Evolutionary conservation across 1,140 invertebrate species (phyloP).

Genomic region (Aporrectodea caliginosa): DNA sequence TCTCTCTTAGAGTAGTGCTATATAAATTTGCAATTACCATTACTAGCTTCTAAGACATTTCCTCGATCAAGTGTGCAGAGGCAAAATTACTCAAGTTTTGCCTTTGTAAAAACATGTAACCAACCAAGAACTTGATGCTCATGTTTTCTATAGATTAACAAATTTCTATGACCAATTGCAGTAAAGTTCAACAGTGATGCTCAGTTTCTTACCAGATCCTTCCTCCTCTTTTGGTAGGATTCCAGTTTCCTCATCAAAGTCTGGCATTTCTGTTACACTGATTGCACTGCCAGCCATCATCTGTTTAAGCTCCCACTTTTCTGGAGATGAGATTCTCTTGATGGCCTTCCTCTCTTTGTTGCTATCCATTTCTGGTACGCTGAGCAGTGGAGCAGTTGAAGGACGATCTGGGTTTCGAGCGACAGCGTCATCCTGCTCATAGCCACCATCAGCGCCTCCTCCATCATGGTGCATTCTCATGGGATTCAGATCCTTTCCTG

Average conservation of each 20-base stretch:
- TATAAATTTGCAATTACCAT: too few relatives aligned
- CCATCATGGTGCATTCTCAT: constrained; percentile 36
- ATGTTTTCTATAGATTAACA: too few relatives aligned
- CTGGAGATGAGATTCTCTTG: constrained; percentile 88
- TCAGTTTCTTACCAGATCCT: constrained; percentile 42
- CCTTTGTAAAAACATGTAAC: too few relatives aligned
- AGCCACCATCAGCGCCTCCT: constrained; percentile 37
- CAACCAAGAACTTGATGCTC: too few relatives aligned
- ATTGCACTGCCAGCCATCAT: constrained; percentile 76
- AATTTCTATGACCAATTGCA: too few relatives aligned
- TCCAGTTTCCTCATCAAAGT: constrained; percentile 60
- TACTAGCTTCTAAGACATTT: too few relatives aligned
- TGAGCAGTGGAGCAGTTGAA: constrained; percentile 45
- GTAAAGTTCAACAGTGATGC: constrained; percentile 4
- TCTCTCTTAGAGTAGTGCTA: too few relatives aligned
- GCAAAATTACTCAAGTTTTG: too few relatives aligned
- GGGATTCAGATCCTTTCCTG: constrained; percentile 91
- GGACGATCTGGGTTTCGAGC: constrained; percentile 56
- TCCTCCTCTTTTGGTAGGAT: constrained; percentile 56
- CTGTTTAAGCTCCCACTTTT: constrained; percentile 69
- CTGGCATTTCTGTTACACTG: constrained; percentile 56
- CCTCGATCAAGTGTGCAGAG: too few relatives aligned
- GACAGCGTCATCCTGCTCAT: constrained; percentile 35
- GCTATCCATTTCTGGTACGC: constrained; percentile 44
- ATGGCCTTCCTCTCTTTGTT: constrained; percentile 75